Base-by-base conservation (phyloP, 2,797 vertebrate genomes). In the Rhadinocentrus ornatus region DNA sequence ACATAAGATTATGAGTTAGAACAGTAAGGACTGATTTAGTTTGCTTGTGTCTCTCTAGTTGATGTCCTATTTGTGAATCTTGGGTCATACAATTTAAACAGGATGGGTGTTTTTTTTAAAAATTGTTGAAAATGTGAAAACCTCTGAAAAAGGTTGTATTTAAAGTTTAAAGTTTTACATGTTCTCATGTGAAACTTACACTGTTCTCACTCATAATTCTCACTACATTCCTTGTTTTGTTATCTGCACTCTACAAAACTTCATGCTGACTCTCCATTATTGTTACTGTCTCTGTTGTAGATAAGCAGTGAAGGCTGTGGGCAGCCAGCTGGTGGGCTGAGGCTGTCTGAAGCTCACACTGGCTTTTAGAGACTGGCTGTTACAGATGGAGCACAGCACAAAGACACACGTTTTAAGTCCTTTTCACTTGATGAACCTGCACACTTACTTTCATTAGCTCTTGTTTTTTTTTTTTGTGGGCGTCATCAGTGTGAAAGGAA, bases 231-330 rank as follows among this genome's bases (percentile, higher is more conserved):
- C 52, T 66, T 69, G 12, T 69, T 76, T 60, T 68, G 6, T 24
- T 58, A 2, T 35, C 50, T 32, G 2, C 29, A 12, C 20, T 50
- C 54, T 66, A 15, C 12, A 67, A 44, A 27, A 32, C 41, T 58
- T 60, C 53, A 48, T 53, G 58, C 55, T 85, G 53, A 46, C 73
- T 71, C 26, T 61, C 53, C 75, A 39, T 70, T 68, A 76, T 29
- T 83, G 62, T 82, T 63, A 54, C 77, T 83, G 78, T 75, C 75
- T 91, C 63, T 67, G 3, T 85, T 89, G 85, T 90, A 91, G 90
- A 91, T 78, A 67, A 86, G 74, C 80, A 59, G 78, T 76, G 86
- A 81, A 76, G 83, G 65, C 78, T 75, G 72, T 75, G 83, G 66
- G 82, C 77, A 71, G 86, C 69, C 87, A 70, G 80, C 80, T 72